Percentiles rank a stretch among this genome's conserved stretches.
Conservation (phyloP, 1,140 invertebrate genomes). For the Hormaphis cornu region DNA sequence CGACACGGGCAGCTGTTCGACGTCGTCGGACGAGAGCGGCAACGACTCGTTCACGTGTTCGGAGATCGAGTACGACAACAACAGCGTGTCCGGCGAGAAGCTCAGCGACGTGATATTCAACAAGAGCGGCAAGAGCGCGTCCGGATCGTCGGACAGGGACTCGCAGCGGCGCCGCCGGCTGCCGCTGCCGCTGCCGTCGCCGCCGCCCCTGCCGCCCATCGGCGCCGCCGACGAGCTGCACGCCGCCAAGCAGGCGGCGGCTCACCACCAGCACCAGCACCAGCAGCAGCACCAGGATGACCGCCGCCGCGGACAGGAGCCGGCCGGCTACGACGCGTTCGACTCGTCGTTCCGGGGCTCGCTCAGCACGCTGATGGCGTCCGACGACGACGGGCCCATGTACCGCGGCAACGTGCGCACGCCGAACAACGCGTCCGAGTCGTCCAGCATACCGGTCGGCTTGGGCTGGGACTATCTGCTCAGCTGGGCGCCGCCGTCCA, state of each 20-base stretch:
- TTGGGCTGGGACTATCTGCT: constrained; percentile 87
- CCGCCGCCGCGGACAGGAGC: constrained; percentile 34
- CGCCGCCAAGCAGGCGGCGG: constrained; percentile 25
- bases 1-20: constrained; percentile 66
- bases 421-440: constrained; percentile 63
- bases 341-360: constrained; percentile 89
- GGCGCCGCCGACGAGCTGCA: neutral
- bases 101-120: constrained; percentile 56
- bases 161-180: constrained; percentile 35
- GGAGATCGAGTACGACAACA: constrained; percentile 89
- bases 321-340: constrained; percentile 63
- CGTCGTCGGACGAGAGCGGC: constrained; percentile 86
- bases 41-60: constrained; percentile 97
- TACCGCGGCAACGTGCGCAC: constrained; percentile 48
- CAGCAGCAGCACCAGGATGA: constrained; percentile 36
- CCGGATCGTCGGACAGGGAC: constrained; percentile 36
- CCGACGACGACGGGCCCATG: constrained; percentile 69
- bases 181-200: constrained; percentile 34
- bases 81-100: constrained; percentile 70
- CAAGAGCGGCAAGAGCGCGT: constrained; percentile 51
- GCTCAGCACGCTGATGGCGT: constrained; percentile 81
- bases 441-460: constrained; percentile 52
- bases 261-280: neutral
- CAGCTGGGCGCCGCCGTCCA: constrained; percentile 74
- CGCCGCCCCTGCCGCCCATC: neutral